These are phyloP conservation scores for Archips xylosteana DNA, from an alignment of 2,888 invertebrate species.

Conservation along the genomic window DNA sequence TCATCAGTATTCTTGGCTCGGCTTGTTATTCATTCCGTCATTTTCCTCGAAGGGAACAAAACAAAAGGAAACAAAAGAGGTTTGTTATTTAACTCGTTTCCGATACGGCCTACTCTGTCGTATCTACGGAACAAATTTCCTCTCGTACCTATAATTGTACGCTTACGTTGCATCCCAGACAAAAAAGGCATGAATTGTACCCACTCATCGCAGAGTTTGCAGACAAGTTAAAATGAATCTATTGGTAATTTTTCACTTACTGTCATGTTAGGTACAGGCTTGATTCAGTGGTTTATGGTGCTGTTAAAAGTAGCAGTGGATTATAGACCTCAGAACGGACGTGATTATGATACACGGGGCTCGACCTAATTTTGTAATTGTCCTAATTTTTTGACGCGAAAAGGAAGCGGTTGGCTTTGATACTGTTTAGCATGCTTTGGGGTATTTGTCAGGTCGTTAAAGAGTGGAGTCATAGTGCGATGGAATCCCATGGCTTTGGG, in stretches of 20 bases:
- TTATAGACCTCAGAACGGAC: background rate
- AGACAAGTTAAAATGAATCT: too few species aligned
- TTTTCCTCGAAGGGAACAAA: conserved; percentile 66
- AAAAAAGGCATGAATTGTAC: too few species aligned
- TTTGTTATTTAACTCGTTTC: conserved; percentile 83
- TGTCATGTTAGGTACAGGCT: too few species aligned
- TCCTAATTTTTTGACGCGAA: conserved; percentile 28
- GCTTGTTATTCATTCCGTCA: conserved; percentile 70
- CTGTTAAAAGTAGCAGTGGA: background rate
- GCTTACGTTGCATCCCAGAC: conserved; percentile 27
- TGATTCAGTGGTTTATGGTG: background rate
- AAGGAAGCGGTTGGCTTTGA: conserved; percentile 34
- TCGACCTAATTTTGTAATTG: conserved; percentile 27
- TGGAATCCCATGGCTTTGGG: conserved; percentile 15
- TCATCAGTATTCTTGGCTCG: conserved; percentile 75
- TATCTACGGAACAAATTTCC: conserved; percentile 80
- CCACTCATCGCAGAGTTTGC: background rate
- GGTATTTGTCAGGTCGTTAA: conserved; percentile 28
- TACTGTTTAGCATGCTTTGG: conserved; percentile 21
- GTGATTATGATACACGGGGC: conserved; percentile 21
- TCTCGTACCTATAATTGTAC: conserved; percentile 54
- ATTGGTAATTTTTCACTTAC: too few species aligned
- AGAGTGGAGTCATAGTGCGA: conserved; percentile 25
- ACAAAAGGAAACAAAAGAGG: conserved; percentile 71
- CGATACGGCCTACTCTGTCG: conserved; percentile 79